Evolutionary conservation across 2,888 invertebrate species (phyloP).

Genomic region (Meandrusa payeni): DNA sequence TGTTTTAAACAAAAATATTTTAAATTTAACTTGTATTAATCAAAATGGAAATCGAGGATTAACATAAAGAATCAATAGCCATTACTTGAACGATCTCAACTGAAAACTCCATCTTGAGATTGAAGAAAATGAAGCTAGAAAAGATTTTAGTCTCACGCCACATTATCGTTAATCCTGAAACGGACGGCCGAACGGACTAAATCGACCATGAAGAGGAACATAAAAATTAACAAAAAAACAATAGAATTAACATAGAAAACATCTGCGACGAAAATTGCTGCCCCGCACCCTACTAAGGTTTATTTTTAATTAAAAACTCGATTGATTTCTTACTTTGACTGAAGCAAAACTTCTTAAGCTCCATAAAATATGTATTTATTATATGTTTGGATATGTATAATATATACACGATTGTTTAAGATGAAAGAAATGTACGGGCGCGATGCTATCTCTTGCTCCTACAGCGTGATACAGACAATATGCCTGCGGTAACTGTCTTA

Average conservation of each 20-base stretch:
- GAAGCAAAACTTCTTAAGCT: too few species aligned
- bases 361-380: too few species aligned
- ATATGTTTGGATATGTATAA: too few species aligned
- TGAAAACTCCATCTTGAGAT: constrained; percentile 28
- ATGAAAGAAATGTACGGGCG: too few species aligned
- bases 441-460: too few species aligned
- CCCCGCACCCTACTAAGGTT: constrained; percentile 41
- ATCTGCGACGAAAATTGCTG: constrained; percentile 70
- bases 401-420: too few species aligned
- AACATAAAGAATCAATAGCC: constrained; percentile 28
- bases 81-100: constrained; percentile 16
- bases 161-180: constrained; percentile 71
- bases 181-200: constrained; percentile 64
- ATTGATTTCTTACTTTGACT: too few species aligned
- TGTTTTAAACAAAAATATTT: too few species aligned
- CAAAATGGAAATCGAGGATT: constrained; percentile 8
- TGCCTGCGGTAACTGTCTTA: too few species aligned
- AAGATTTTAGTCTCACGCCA: constrained; percentile 48
- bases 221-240: constrained; percentile 81
- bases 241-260: constrained; percentile 80
- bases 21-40: too few species aligned
- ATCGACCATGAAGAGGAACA: constrained; percentile 74
- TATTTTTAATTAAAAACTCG: constrained; percentile 6
- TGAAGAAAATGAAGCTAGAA: constrained; percentile 37
- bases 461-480: too few species aligned